Percentiles rank a stretch among this genome's conserved stretches.
phyloP scores from a whole-genome alignment of 1,140 invertebrate genomes.

The Bombus confusus region DNA sequence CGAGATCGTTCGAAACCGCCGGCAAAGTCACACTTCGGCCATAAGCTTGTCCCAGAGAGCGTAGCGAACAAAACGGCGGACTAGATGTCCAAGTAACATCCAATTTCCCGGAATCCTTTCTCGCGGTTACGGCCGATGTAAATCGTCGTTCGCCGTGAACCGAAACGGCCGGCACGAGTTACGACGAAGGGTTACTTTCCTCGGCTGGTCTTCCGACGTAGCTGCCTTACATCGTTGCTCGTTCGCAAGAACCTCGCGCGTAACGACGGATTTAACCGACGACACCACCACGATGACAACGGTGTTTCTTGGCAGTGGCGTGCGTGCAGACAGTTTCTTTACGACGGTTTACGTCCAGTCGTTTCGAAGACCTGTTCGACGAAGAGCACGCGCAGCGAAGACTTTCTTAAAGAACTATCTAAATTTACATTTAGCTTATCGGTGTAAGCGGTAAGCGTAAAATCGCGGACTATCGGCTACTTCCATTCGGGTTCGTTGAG shows the following conservation, averaged over 20 bases:
- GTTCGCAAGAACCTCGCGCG: conserved; percentile 32
- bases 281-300: conserved; percentile 1
- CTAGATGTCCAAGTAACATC: background rate
- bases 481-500: too few relatives aligned
- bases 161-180: conserved; percentile 14
- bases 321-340: conserved; percentile 1
- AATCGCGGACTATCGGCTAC: background rate
- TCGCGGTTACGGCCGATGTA: conserved; percentile 24
- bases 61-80: background rate
- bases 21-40: background rate
- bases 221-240: conserved; percentile 21
- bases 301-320: background rate
- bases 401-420: background rate
- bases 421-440: background rate
- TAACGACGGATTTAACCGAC: conserved; percentile 37
- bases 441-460: background rate
- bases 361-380: background rate
- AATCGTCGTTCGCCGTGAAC: conserved; percentile 15
- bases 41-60: background rate
- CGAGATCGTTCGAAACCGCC: background rate
- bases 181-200: conserved; percentile 14
- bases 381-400: background rate
- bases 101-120: conserved; percentile 10
- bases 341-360: conserved; percentile 23
- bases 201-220: background rate